phyloP scores from a whole-genome alignment of 2,888 invertebrate genomes.

The Biston stratarius region DNA sequence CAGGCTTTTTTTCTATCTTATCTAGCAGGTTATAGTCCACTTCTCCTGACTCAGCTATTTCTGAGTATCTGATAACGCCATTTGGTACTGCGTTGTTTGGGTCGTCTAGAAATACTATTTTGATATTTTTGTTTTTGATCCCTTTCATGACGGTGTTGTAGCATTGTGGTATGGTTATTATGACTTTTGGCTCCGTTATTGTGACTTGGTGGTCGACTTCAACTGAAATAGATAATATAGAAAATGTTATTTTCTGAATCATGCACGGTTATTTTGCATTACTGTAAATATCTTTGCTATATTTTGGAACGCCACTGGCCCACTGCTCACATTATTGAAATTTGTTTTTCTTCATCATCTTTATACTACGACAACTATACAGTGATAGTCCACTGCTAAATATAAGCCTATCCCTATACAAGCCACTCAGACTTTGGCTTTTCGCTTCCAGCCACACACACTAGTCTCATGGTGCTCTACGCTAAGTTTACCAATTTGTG shows the following conservation, averaged over 20 bases:
- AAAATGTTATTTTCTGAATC: conserved; percentile 7
- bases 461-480: too few relatives aligned
- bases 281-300: too few relatives aligned
- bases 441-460: too few relatives aligned
- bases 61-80: conserved; percentile 86
- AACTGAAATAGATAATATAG: conserved; percentile 82
- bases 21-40: conserved; percentile 81
- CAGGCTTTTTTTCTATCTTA: conserved; percentile 70
- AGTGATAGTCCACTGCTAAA: too few relatives aligned
- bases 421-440: too few relatives aligned
- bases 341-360: too few relatives aligned
- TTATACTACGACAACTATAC: too few relatives aligned
- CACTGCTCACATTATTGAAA: too few relatives aligned
- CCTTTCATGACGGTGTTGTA: conserved; percentile 80
- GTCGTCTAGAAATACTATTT: conserved; percentile 83
- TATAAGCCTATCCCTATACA: too few relatives aligned
- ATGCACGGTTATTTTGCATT: too few relatives aligned
- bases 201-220: conserved; percentile 89
- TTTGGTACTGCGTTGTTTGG: conserved; percentile 80
- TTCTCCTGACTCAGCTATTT: conserved; percentile 84
- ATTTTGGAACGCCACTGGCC: too few relatives aligned
- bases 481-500: too few relatives aligned
- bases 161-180: conserved; percentile 87
- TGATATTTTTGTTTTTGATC: conserved; percentile 74
- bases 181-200: conserved; percentile 87